Conservation (phyloP, 2,797 vertebrate species). For the Balearica regulorum region DNA sequence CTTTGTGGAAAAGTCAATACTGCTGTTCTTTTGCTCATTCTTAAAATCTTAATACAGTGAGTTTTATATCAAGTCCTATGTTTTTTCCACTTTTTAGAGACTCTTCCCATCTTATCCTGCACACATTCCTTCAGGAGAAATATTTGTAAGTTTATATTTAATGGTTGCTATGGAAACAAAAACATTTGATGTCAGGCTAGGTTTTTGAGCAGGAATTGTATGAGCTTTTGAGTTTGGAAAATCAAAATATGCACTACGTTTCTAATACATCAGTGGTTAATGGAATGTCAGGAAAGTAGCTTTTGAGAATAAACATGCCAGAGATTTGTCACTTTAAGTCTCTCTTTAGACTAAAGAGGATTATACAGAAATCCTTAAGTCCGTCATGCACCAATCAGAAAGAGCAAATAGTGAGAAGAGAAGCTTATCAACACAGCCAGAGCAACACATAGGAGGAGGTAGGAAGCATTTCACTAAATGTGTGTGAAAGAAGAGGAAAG, state of each 20-base stretch:
- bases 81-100: not conserved
- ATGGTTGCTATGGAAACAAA: not conserved
- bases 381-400: conserved; percentile 63
- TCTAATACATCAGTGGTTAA: conserved; percentile 20
- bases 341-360: conserved; percentile 82
- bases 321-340: conserved; percentile 70
- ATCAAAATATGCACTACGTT: not conserved
- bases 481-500: conserved; percentile 48
- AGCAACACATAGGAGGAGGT: conserved; percentile 26
- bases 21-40: not conserved
- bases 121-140: not conserved
- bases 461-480: conserved; percentile 61
- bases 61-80: not conserved
- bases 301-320: conserved; percentile 59
- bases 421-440: conserved; percentile 63
- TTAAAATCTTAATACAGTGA: not conserved
- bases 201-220: not conserved
- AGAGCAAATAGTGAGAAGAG: conserved; percentile 60
- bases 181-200: not conserved
- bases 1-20: not conserved
- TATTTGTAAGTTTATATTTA: not conserved
- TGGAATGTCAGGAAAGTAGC: conserved; percentile 25
- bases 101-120: not conserved
- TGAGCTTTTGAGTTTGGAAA: not conserved
- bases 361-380: conserved; percentile 78